These are phyloP conservation scores for Synanthedon vespiformis DNA, from an alignment of 2,888 invertebrate genomes.

Conservation along the genomic window DNA sequence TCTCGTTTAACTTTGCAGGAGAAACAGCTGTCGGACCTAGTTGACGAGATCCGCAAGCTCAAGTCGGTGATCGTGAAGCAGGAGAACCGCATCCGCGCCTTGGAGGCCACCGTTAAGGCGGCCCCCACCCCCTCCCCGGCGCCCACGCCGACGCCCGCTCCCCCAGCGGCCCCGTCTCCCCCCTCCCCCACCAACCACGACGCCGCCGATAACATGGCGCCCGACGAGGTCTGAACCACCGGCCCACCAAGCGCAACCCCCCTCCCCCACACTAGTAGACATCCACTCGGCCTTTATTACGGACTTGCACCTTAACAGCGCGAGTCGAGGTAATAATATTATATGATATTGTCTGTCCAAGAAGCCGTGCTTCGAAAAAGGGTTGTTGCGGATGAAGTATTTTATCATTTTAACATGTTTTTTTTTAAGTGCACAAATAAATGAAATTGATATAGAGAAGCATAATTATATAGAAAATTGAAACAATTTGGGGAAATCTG, in stretches of 20 bases:
- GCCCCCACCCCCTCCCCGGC: conserved; percentile 25
- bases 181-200: conserved; percentile 31
- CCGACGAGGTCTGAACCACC: conserved; percentile 68
- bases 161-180: conserved; percentile 20
- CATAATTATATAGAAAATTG: no score
- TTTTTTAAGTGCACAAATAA: no score
- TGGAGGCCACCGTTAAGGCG: conserved; percentile 72
- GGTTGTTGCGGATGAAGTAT: no score
- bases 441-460: no score
- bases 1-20: conserved; percentile 58
- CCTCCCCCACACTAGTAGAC: no score
- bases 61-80: conserved; percentile 96
- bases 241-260: no score
- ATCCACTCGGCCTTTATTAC: no score
- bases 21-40: conserved; percentile 84
- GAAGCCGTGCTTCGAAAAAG: no score
- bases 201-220: conserved; percentile 55
- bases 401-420: no score
- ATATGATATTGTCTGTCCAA: conserved; percentile 7
- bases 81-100: conserved; percentile 85
- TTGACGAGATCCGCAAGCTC: conserved; percentile 90
- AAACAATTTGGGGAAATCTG: no score
- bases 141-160: conserved; percentile 26
- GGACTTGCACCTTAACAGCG: no score
- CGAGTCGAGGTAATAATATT: no score